Conservation (phyloP, 2,797 vertebrate species). For the Anabacerthia variegaticeps region DNA sequence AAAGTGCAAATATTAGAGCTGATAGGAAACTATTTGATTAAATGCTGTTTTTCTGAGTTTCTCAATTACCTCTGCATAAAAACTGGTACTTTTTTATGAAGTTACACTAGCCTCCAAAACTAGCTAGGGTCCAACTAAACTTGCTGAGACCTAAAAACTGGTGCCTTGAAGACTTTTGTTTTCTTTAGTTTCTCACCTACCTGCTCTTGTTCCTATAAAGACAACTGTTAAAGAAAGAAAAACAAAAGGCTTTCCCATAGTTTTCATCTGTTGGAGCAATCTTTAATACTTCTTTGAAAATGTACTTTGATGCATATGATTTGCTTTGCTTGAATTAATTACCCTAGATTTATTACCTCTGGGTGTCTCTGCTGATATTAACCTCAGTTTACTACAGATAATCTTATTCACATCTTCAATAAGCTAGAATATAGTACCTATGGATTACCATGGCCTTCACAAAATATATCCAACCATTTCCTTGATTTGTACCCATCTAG, state of each 20-base stretch:
- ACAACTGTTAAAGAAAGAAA: neutral
- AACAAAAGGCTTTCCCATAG: neutral
- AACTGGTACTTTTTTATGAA: neutral
- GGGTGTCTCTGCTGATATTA: neutral
- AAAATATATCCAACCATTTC: neutral
- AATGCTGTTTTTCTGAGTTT: neutral
- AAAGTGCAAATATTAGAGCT: neutral
- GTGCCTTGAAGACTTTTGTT: neutral
- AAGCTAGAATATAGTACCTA: neutral
- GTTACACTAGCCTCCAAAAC: neutral
- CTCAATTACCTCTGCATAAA: neutral
- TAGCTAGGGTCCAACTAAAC: neutral
- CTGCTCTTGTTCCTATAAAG: neutral
- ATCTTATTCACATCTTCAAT: neutral
- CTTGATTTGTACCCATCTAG: neutral
- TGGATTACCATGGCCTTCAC: conserved; percentile 1
- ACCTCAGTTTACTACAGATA: neutral
- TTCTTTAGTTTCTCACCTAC: neutral
- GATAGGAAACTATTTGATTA: neutral
- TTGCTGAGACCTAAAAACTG: neutral
- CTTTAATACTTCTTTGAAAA: neutral
- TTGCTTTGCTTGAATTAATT: neutral
- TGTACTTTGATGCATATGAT: neutral
- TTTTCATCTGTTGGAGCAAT: neutral
- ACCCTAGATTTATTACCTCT: neutral